Evolutionary conservation across 2,797 vertebrate species (phyloP).

Genomic region (Schizopygopsis malacanthus): DNA sequence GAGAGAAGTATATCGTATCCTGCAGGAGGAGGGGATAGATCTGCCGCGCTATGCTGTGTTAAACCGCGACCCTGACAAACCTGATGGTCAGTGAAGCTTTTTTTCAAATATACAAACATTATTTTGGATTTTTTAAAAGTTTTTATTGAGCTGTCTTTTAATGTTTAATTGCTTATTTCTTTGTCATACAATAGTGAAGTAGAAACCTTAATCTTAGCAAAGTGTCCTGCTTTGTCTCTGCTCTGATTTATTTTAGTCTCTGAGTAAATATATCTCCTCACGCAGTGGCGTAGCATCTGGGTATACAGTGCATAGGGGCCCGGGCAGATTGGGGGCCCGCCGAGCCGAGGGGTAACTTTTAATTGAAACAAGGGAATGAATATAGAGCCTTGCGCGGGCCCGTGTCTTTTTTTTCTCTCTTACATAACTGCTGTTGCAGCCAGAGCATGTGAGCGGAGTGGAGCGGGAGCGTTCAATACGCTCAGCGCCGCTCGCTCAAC

Average conservation of each 20-base stretch:
- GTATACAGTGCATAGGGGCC: no score
- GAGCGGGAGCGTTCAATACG: no score
- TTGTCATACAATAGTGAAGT: conserved; percentile 15
- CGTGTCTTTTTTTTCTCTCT: no score
- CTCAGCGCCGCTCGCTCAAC: no score
- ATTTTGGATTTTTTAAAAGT: neutral
- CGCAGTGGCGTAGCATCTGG: conserved; percentile 31
- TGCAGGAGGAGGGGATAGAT: conserved; percentile 97
- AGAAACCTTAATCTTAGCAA: conserved; percentile 14
- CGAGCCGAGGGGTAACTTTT: no score
- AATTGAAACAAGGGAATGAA: no score
- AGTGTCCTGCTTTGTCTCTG: conserved; percentile 49
- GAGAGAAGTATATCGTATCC: conserved; percentile 97
- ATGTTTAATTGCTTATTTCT: neutral
- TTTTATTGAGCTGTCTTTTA: neutral
- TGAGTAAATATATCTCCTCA: conserved; percentile 67
- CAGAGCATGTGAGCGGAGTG: no score
- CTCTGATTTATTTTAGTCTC: conserved; percentile 63
- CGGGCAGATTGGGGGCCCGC: no score
- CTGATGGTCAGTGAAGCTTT: conserved; percentile 83
- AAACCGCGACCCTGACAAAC: conserved; percentile 95
- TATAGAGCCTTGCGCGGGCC: no score
- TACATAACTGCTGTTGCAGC: no score
- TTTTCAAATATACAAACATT: neutral
- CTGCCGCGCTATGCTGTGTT: conserved; percentile 95